Base-by-base conservation (phyloP, 2,113 vertebrate species). In the Mesocricetus auratus region DNA sequence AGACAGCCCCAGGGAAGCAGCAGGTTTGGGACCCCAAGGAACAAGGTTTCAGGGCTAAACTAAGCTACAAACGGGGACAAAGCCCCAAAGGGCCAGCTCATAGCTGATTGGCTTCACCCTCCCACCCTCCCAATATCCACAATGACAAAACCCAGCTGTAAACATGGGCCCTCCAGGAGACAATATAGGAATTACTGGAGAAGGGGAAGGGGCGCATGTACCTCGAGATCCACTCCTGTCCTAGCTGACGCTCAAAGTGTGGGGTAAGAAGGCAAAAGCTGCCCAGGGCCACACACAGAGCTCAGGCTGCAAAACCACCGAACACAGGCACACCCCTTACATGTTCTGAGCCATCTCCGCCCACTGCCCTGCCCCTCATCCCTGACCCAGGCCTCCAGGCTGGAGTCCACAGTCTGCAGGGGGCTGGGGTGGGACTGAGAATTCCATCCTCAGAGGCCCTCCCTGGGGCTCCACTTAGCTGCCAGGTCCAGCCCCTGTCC, bases 331-430 rank as follows among this genome's bases (percentile, higher is more conserved):
- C 58, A n/a, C 92, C 95, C 17, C 93, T 86, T 68, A 8, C 31
- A 1, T 58, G 86, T 74, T 71, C 83, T 36, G 62, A 78, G 66
- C 71, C 47, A 24, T 86, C 94, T 81, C 94, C 89, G 73, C 96
- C 91, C 75, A 62, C 64, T 0, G 12, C 75, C 94, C 82, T 31
- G 93, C 86, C 95, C 94, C 77, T 92, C 24, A 91, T 42, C 89
- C 92, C 86, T 95, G 79, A 93, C 96, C 95, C 21, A 3, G 12
- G 73, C 90, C 95, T 90, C 95, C 83, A 68, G 95, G 95, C 90
- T 8, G 1, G 45, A 96, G 77, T 21, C 96, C 97, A 96, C 89
- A 73, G 77, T 64, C 97, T n/a, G 42, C 50, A 13, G 95, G 97
- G 95, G 94, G 71, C 66, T 88, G 77, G 91, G 96, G 88, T 62